Percentiles rank a stretch among this genome's conserved stretches.
phyloP scores from a whole-genome alignment of 2,113 vertebrate species.

The Paralichthys olivaceus region DNA sequence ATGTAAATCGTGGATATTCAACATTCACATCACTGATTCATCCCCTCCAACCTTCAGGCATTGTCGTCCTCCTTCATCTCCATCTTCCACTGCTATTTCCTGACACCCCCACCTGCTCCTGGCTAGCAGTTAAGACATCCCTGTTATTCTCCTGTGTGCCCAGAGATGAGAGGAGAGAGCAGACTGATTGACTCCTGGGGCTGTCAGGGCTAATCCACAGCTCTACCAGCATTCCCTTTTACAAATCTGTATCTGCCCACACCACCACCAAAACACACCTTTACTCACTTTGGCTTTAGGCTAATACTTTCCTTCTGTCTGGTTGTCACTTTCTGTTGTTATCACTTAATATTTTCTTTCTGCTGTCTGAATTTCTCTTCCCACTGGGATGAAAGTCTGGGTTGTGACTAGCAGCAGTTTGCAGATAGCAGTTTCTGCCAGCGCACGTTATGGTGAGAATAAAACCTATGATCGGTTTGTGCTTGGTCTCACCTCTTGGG shows the following conservation, averaged over 20 bases:
- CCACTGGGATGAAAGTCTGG: slow-evolving; percentile 8
- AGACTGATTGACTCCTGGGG: slow-evolving; percentile 65
- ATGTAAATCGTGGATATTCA: background rate
- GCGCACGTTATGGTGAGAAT: slow-evolving; percentile 26
- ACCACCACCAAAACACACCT: slow-evolving; percentile 26
- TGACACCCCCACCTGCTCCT: slow-evolving; percentile 30
- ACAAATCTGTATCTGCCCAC: slow-evolving; percentile 20
- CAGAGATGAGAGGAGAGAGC: slow-evolving; percentile 64
- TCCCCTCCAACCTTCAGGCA: slow-evolving; percentile 24
- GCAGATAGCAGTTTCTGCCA: slow-evolving; percentile 39
- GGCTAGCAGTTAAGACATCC: slow-evolving; percentile 36
- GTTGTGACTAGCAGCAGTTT: slow-evolving; percentile 48
- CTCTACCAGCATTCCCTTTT: slow-evolving; percentile 36
- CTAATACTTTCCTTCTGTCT: slow-evolving; percentile 54
- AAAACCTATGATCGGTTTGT: slow-evolving; percentile 54
- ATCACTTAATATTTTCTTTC: slow-evolving; percentile 24
- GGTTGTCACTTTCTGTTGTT: slow-evolving; percentile 54
- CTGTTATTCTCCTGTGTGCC: slow-evolving; percentile 52
- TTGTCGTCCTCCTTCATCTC: slow-evolving; percentile 23
- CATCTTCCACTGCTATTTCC: slow-evolving; percentile 8
- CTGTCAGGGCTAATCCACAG: slow-evolving; percentile 64
- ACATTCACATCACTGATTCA: slow-evolving; percentile 1
- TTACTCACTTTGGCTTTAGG: slow-evolving; percentile 58
- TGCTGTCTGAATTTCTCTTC: slow-evolving; percentile 26
- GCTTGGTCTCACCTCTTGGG: slow-evolving; percentile 27